Percentiles rank a stretch among this genome's conserved stretches.
Evolutionary conservation across 2,888 invertebrate genomes (phyloP).

Genomic region (Bombyx huttoni): DNA sequence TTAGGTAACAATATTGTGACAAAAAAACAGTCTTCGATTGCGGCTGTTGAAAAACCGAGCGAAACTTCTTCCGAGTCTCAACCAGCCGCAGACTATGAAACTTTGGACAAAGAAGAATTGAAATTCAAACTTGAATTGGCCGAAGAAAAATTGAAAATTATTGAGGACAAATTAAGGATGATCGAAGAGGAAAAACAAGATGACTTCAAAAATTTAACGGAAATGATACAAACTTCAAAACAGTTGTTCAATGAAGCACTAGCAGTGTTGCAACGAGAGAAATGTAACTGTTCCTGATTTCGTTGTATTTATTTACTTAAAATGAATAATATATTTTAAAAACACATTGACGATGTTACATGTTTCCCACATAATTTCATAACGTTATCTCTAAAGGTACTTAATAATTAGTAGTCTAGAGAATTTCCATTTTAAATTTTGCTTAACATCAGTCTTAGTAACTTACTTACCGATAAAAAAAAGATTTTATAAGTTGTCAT

Average conservation of each 20-base stretch:
- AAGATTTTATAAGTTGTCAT: too few relatives aligned
- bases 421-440: too few relatives aligned
- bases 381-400: too few relatives aligned
- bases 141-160: slow-evolving; percentile 76
- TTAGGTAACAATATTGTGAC: slow-evolving; percentile 16
- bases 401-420: too few relatives aligned
- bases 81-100: slow-evolving; percentile 27
- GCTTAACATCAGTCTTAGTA: too few relatives aligned
- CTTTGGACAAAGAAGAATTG: slow-evolving; percentile 47
- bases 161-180: slow-evolving; percentile 75
- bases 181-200: slow-evolving; percentile 75
- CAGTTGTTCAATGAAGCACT: slow-evolving; percentile 70
- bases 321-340: slow-evolving; percentile 8
- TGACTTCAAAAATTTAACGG: slow-evolving; percentile 69
- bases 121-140: slow-evolving; percentile 72
- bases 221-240: slow-evolving; percentile 71
- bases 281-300: slow-evolving; percentile 44
- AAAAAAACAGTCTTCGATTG: slow-evolving; percentile 35
- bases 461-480: too few relatives aligned
- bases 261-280: slow-evolving; percentile 50
- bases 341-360: neutral
- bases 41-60: slow-evolving; percentile 34
- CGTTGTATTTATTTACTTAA: slow-evolving; percentile 13
- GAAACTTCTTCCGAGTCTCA: slow-evolving; percentile 34
- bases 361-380: too few relatives aligned